Percentiles rank a stretch among this genome's conserved stretches.
Conservation (phyloP, 2,888 invertebrate genomes). For the Noctua fimbriata region DNA sequence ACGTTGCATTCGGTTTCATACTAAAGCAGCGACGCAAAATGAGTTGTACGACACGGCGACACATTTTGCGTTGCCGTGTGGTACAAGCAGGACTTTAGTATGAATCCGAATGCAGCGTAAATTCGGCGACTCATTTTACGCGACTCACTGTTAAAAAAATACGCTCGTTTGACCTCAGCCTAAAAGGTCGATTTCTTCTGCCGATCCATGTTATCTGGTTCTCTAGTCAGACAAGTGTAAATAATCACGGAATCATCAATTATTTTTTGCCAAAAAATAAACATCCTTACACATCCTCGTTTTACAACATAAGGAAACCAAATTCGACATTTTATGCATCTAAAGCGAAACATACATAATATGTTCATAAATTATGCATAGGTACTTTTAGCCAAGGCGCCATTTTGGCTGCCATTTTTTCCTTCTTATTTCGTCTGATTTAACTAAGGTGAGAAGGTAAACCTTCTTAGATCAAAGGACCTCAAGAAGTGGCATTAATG, state of each 20-base stretch:
- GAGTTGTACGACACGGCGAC: too few species aligned
- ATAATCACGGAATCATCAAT: background rate
- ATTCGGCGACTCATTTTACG: too few species aligned
- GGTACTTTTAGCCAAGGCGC: background rate
- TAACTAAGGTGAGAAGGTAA: background rate
- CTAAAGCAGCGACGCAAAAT: too few species aligned
- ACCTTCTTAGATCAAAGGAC: background rate
- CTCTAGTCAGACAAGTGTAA: background rate
- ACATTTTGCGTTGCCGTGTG: too few species aligned
- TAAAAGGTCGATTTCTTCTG: background rate
- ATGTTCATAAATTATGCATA: constrained; percentile 13
- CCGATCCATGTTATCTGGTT: background rate
- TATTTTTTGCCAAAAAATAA: background rate
- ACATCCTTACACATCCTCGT: background rate
- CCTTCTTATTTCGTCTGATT: background rate
- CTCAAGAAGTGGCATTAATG: background rate
- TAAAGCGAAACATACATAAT: too few species aligned
- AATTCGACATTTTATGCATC: constrained; percentile 6
- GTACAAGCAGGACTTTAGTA: too few species aligned
- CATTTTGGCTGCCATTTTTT: background rate
- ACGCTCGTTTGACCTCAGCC: too few species aligned
- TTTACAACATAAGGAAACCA: background rate
- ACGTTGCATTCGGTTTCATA: too few species aligned
- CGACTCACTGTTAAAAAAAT: too few species aligned
- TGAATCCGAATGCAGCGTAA: too few species aligned